phyloP scores from a whole-genome alignment of 2,797 vertebrate species.

The Remorina albescens region DNA sequence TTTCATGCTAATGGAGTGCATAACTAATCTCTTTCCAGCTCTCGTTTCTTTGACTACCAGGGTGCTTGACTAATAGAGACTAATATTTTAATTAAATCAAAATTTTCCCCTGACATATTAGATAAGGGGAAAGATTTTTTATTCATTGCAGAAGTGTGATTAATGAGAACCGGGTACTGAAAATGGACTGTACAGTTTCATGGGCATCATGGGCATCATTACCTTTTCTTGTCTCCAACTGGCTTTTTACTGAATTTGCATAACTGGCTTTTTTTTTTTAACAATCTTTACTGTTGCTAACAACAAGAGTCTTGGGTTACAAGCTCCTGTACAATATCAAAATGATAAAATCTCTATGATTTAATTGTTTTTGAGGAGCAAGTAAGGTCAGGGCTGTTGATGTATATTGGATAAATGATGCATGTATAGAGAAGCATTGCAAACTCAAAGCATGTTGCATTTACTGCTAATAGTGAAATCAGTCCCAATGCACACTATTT shows the following conservation, averaged over 20 bases:
- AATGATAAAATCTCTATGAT: neutral
- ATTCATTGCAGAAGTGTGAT: constrained; percentile 16
- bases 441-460: neutral
- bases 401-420: neutral
- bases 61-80: neutral
- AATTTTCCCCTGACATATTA: constrained; percentile 8
- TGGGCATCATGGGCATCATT: constrained; percentile 4
- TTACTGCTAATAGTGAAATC: neutral
- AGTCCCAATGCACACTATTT: too few species aligned
- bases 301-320: neutral
- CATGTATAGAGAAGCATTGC: neutral
- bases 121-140: constrained; percentile 4
- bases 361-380: neutral
- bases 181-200: constrained; percentile 14
- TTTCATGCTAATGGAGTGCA: constrained; percentile 22
- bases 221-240: constrained; percentile 10
- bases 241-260: constrained; percentile 17
- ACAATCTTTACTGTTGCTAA: constrained; percentile 3
- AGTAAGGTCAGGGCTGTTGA: too few species aligned
- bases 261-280: constrained; percentile 23
- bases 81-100: neutral
- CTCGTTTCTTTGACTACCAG: constrained; percentile 2
- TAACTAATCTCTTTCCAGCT: neutral
- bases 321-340: constrained; percentile 3
- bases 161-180: constrained; percentile 17